phyloP scores from a whole-genome alignment of 2,113 vertebrate species.

The Aegotheles bennettii region DNA sequence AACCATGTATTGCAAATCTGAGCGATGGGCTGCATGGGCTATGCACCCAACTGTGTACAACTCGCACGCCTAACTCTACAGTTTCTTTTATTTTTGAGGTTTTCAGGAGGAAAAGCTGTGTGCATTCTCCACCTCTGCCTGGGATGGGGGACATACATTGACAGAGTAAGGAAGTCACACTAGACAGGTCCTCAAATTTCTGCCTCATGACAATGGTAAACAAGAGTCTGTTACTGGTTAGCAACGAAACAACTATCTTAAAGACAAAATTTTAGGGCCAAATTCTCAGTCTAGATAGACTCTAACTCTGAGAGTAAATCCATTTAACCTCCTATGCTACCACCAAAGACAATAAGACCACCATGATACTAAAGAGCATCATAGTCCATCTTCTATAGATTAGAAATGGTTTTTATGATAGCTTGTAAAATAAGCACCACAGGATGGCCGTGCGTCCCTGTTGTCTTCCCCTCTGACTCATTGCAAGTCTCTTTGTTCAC shows the following conservation, averaged over 20 bases:
- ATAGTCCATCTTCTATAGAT: background rate
- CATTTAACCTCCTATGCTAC: background rate
- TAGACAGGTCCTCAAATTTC: background rate
- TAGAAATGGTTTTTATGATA: background rate
- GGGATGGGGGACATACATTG: background rate
- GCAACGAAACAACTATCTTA: background rate
- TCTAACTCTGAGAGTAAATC: background rate
- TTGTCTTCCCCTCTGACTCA: background rate
- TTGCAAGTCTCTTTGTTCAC: background rate
- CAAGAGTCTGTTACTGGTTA: background rate
- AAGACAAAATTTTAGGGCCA: background rate
- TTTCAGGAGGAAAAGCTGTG: background rate
- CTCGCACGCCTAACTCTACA: too few species aligned
- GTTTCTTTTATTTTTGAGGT: background rate
- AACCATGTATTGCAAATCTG: fast-evolving
- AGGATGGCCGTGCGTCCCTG: too few species aligned
- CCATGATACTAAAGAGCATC: background rate
- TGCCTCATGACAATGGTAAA: background rate
- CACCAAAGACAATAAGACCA: background rate
- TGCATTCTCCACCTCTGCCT: background rate
- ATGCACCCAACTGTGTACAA: fast-evolving
- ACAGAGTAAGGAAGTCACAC: background rate
- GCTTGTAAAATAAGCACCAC: background rate
- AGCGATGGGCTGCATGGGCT: background rate
- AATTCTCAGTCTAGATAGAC: background rate